A percentile compares a stretch with the other conserved stretches of the same genome.
Conservation (phyloP, 1,140 invertebrate genomes). For the Ooceraea biroi region DNA sequence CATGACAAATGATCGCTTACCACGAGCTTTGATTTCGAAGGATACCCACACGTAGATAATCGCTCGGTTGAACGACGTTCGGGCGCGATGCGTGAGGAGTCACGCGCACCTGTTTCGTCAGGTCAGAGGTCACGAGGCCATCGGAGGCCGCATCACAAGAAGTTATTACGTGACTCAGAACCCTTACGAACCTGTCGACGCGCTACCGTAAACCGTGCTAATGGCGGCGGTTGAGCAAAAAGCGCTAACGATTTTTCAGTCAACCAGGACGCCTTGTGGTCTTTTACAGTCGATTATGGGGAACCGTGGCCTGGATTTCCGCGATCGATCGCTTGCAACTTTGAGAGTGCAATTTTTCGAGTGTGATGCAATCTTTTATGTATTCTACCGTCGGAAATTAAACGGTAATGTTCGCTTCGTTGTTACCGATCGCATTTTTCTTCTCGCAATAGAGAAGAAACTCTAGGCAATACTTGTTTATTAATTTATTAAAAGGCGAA, state of each 20-base stretch:
- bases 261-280: constrained; percentile 39
- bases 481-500: not conserved
- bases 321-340: constrained; percentile 44
- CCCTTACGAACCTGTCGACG: constrained; percentile 58
- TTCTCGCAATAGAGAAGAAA: not conserved
- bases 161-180: constrained; percentile 69
- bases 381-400: not conserved
- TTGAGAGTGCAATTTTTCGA: not conserved
- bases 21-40: constrained; percentile 39
- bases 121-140: constrained; percentile 69
- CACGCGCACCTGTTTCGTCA: constrained; percentile 40
- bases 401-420: not conserved
- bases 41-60: not conserved
- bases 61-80: not conserved
- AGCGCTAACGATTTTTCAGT: constrained; percentile 61
- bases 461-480: not conserved
- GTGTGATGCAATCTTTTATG: not conserved
- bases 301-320: constrained; percentile 50
- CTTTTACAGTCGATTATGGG: constrained; percentile 48
- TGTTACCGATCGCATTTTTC: not conserved
- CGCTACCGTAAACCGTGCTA: constrained; percentile 44
- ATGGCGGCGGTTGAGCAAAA: constrained; percentile 27
- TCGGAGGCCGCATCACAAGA: constrained; percentile 37
- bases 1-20: constrained; percentile 60
- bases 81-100: constrained; percentile 58